phyloP scores from a whole-genome alignment of 2,888 invertebrate genomes.

The Philonicus albiceps region DNA sequence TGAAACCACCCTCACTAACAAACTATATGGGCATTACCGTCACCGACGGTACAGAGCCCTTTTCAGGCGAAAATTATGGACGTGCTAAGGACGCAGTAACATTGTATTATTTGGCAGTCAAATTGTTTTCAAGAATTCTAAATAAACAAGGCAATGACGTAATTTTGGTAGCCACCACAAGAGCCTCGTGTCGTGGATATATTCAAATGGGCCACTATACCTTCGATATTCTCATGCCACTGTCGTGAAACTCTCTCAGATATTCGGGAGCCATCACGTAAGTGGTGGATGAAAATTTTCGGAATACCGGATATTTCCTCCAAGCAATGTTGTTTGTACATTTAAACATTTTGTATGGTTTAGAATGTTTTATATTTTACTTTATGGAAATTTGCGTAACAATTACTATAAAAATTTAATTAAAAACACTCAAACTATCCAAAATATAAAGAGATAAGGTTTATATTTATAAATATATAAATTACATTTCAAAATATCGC shows the following conservation, averaged over 20 bases:
- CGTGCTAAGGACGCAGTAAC: not conserved
- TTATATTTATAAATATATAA: not conserved
- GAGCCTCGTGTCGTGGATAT: not conserved
- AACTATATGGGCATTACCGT: not conserved
- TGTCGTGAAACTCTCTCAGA: not conserved
- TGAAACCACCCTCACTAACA: not conserved
- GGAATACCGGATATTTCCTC: not conserved
- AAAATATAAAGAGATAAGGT: not conserved
- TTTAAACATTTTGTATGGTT: not conserved
- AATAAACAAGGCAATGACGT: not conserved
- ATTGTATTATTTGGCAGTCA: not conserved
- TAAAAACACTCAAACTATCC: not conserved
- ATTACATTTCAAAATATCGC: too few relatives aligned
- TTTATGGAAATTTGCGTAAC: not conserved
- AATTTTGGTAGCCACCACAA: not conserved
- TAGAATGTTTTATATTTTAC: not conserved
- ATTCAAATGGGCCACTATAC: not conserved
- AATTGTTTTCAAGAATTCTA: not conserved
- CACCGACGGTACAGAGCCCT: not conserved
- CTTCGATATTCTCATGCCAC: not conserved
- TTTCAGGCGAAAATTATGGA: not conserved
- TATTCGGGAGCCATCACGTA: not conserved
- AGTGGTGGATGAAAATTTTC: not conserved
- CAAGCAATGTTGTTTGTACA: not conserved
- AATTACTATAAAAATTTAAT: not conserved